Evolutionary conservation across 1,140 invertebrate species (phyloP).

Genomic region (Bombus sibiricus): DNA sequence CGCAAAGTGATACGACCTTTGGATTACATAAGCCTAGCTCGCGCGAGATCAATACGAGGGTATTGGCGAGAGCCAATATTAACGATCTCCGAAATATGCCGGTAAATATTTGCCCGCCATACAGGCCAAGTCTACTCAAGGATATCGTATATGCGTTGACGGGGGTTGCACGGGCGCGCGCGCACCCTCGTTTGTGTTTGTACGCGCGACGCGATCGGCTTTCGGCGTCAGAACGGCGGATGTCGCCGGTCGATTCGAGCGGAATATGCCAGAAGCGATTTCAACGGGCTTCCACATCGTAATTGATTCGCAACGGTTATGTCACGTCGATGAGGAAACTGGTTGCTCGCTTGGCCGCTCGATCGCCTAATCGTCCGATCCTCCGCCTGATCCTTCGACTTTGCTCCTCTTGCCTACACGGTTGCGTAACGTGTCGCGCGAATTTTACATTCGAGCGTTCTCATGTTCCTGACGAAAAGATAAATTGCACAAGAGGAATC

Average conservation of each 20-base stretch:
- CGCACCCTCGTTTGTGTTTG: constrained; percentile 9
- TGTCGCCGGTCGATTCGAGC: constrained; percentile 58
- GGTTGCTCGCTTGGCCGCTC: constrained; percentile 31
- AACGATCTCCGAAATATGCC: constrained; percentile 71
- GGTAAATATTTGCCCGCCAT: constrained; percentile 69
- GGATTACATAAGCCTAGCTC: constrained; percentile 57
- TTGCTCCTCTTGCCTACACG: constrained; percentile 4
- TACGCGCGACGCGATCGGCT: constrained; percentile 55
- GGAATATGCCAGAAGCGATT: constrained; percentile 62
- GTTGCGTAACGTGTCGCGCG: constrained; percentile 14
- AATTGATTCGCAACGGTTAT: constrained; percentile 68
- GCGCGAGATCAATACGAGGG: constrained; percentile 63
- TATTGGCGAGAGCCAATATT: constrained; percentile 67
- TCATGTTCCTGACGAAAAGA: background rate
- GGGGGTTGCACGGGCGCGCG: background rate
- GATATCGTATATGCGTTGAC: constrained; percentile 54
- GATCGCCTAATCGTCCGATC: background rate
- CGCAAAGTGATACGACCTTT: constrained; percentile 55
- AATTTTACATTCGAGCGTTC: background rate
- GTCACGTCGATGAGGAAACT: constrained; percentile 50
- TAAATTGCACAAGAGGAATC: background rate
- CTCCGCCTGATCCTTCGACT: constrained; percentile 18
- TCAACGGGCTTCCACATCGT: constrained; percentile 48
- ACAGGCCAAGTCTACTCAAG: constrained; percentile 53
- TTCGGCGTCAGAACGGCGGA: constrained; percentile 56